Evolutionary conservation across 2,888 invertebrate genomes (phyloP).

Genomic region (Pandemis corylana): DNA sequence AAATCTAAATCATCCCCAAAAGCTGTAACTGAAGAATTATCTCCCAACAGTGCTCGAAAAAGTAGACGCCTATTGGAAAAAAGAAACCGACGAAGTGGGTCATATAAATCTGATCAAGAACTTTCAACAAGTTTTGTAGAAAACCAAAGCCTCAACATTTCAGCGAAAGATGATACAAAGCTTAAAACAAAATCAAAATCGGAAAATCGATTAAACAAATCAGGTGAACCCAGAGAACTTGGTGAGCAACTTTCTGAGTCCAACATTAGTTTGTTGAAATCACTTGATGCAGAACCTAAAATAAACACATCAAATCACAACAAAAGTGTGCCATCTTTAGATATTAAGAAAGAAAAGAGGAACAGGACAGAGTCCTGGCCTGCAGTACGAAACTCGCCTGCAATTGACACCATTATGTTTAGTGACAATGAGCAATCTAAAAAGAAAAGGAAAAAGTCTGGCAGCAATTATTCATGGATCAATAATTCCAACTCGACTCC

Average conservation of each 20-base stretch:
- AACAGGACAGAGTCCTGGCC: conserved; percentile 72
- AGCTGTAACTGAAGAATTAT: conserved; percentile 41
- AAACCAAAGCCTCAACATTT: conserved; percentile 23
- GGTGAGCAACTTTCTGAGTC: conserved; percentile 49
- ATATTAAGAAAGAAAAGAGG: conserved; percentile 54
- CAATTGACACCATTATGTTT: conserved; percentile 53
- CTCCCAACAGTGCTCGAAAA: conserved; percentile 47
- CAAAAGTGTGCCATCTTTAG: conserved; percentile 61
- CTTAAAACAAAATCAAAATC: conserved; percentile 20
- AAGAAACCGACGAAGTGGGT: conserved; percentile 48
- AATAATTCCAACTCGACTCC: conserved; percentile 42
- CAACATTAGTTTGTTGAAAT: conserved; percentile 56
- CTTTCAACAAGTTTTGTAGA: conserved; percentile 16
- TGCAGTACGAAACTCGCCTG: conserved; percentile 48
- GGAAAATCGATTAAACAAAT: conserved; percentile 3
- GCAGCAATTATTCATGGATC: conserved; percentile 33
- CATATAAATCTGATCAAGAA: conserved; percentile 45
- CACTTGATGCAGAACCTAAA: conserved; percentile 52
- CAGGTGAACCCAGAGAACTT: conserved; percentile 24
- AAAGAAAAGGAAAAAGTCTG: conserved; percentile 50
- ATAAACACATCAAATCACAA: conserved; percentile 52
- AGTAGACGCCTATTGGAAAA: conserved; percentile 54
- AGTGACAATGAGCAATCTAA: conserved; percentile 65
- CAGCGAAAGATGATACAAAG: neutral
- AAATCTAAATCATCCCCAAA: conserved; percentile 34